Evolutionary conservation across 2,113 vertebrate species (phyloP), one percentile per base, ranked within the genome.

Genomic region (Sebastes schlegelii): DNA sequence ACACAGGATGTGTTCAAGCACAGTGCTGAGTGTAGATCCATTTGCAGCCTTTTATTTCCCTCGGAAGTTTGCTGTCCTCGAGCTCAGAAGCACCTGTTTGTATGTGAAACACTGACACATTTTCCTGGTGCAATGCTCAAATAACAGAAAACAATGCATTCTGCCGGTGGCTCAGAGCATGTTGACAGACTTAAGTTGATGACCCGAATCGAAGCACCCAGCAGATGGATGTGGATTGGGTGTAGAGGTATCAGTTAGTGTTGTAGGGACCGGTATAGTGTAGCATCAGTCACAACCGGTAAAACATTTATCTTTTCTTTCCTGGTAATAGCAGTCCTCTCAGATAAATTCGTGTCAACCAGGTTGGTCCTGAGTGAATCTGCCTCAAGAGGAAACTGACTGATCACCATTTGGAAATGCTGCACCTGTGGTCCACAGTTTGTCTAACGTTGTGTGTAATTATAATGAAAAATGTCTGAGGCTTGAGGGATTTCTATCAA

Each of bases 401-500:
- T 51, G 34, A 58, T 79, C 23, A 5, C 46, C 19, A 11, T 65
- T 2, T 69, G 26, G 34, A 65, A 43, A 64, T 10, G 23, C 60
- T 19, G n/a, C 57, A 60, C 26, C 43, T 85, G 57, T 64, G 57
- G 16, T 26, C 14, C 57, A 49, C 51, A 52, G n/a, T 8, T 49
- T 55, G 43, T 12, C 45, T 2, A 8, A 9, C 2, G 1, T 21
- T 0, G 1, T 43, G 14, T 71, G 65, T 49, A 43, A 79, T 45
- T 64, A 43, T 23, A 49, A 34, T 61, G 26, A 66, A 49, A 75
- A 63, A 23, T 62, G 2, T 52, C 26, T 14, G 19, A 4, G n/a
- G 14, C 55, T 52, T 65, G 7, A 68, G n/a, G 10, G 65, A 34
- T 34, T 82, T n/a, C 42, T 17, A 10, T 61, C 40, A 79, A 23